phyloP scores from a whole-genome alignment of 1,140 invertebrate species.

The Drosophila parabipectinata region DNA sequence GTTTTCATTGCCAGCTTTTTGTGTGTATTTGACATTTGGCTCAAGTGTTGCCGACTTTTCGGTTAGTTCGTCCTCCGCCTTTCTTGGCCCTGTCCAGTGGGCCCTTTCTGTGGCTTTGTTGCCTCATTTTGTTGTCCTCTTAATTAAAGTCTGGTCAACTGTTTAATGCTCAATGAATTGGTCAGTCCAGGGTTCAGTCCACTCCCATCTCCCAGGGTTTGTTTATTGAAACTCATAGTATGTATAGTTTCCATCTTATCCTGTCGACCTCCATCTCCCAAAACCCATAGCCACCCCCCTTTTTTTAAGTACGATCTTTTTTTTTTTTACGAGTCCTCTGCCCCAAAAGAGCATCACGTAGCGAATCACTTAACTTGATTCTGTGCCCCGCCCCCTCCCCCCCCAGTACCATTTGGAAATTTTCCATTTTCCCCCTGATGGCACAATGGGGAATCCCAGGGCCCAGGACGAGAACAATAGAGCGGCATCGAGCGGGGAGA shows the following conservation, averaged over 20 bases:
- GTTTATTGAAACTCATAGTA: constrained; percentile 1
- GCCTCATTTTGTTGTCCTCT: constrained; percentile 42
- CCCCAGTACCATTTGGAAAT: background rate
- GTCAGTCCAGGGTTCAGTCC: constrained; percentile 11
- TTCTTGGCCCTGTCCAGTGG: background rate
- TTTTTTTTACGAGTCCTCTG: constrained; percentile 30
- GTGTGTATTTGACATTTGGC: constrained; percentile 82
- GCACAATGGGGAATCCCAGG: constrained; percentile 52
- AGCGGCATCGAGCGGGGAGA: background rate
- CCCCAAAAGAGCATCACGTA: constrained; percentile 76
- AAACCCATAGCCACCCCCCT: too few species aligned
- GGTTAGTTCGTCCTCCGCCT: constrained; percentile 53
- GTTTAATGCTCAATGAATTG: constrained; percentile 56
- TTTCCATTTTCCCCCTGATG: constrained; percentile 21
- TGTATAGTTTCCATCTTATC: background rate
- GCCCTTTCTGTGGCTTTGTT: constrained; percentile 22
- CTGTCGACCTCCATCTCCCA: too few species aligned
- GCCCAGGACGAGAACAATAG: constrained; percentile 13
- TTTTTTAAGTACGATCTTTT: constrained; percentile 11
- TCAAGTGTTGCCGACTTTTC: constrained; percentile 81
- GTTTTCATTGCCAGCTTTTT: constrained; percentile 47
- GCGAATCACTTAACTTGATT: constrained; percentile 83
- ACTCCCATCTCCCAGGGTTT: constrained; percentile 6
- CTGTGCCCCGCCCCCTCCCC: constrained; percentile 10
- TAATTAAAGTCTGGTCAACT: constrained; percentile 76